Evolutionary conservation across 2,113 vertebrate species (phyloP), one percentile per base, ranked within the genome.

Genomic region (Ancistrus triradiatus): DNA sequence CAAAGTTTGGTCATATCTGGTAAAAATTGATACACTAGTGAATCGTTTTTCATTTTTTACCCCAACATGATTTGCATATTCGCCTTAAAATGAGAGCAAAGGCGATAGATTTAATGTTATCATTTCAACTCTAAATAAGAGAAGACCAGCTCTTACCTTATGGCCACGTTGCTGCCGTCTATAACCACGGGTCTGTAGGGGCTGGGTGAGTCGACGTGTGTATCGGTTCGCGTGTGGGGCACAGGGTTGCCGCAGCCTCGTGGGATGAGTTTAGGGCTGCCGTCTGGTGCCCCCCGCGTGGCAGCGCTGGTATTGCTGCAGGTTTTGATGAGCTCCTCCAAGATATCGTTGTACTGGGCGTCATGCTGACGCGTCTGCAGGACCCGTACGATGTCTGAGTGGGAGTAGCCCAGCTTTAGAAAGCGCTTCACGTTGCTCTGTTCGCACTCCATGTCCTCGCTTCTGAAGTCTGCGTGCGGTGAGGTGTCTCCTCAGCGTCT

Each of bases 161-260:
- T 95, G 14, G 94, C 93, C 40, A 96, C 90, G 0, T 96, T 96
- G 86, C 93, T 96, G 53, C 93, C 93, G 0, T 95, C 92, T 0
- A 96, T 94, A 35, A 96, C 92, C 2, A 96, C 88, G 2, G 90
- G 83, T 65, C 91, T 85, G 82, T 94, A 76, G 21, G 53, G 50
- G 1, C 58, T 21, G 6, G 80, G 80, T 1, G 28, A 4, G 33
- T 81, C 83, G 0, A 53, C 0, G 6, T 64, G 22, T 0, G 19
- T 8, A 77, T 24, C 66, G 21, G 0, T 19, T 28, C 0, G 15
- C 19, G 35, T 51, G 35, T 49, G 25, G 19, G 69, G 17, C 0
- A 13, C 2, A 1, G 57, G 7, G 13, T 77, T 64, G 13, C 80
- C 77, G 48, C 84, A 85, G 6, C 92, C 92, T 17, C 91, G 74